phyloP scores from a whole-genome alignment of 2,113 vertebrate species.

The Struthidea cinerea region DNA sequence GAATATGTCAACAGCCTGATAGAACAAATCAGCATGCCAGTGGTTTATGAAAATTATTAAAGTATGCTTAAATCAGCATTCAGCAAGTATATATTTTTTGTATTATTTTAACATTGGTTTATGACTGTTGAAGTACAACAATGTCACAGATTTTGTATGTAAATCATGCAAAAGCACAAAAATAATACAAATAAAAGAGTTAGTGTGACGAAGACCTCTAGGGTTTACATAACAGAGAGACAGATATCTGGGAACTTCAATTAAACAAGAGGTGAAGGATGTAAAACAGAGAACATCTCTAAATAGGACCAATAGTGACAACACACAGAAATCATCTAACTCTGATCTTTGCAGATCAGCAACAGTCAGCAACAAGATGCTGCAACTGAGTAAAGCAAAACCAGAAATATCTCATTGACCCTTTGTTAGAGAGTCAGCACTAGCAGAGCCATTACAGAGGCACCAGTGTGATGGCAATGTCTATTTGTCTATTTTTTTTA shows the following conservation, averaged over 20 bases:
- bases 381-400: neutral
- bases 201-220: neutral
- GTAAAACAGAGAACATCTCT: neutral
- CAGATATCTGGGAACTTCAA: neutral
- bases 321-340: neutral
- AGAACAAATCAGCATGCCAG: neutral
- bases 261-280: neutral
- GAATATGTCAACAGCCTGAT: neutral
- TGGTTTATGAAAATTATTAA: neutral
- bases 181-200: neutral
- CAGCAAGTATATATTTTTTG: neutral
- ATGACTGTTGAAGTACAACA: neutral
- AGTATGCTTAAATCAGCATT: neutral
- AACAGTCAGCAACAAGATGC: neutral
- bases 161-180: neutral
- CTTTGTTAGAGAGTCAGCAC: neutral
- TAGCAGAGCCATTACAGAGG: neutral
- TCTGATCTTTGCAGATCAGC: neutral
- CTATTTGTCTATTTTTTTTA: neutral
- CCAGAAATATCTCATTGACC: neutral
- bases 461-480: neutral
- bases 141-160: neutral
- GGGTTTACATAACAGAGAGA: neutral
- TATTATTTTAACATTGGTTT: neutral
- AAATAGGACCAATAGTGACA: neutral